Conservation (phyloP, 2,888 invertebrate species). For the Dryomyza anilis region DNA sequence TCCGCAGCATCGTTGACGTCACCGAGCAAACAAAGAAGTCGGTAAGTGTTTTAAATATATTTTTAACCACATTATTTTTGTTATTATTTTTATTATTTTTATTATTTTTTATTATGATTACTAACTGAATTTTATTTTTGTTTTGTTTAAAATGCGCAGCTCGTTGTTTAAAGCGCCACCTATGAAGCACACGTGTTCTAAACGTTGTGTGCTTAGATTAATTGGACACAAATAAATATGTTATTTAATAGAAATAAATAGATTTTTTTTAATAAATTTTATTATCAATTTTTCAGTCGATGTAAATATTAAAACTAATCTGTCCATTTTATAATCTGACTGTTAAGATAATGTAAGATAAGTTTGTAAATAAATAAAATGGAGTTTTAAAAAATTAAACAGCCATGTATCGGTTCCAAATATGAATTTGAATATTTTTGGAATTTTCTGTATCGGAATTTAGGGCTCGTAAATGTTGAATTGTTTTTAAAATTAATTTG, state of each 20-base stretch:
- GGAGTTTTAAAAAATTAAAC: no score
- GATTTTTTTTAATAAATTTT: background rate
- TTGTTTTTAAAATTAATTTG: no score
- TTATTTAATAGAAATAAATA: background rate
- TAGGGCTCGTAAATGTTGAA: no score
- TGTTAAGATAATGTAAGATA: no score
- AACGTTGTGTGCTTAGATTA: slow-evolving; percentile 15
- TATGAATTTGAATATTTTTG: no score
- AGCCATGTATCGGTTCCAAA: no score
- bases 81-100: background rate
- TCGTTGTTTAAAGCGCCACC: slow-evolving; percentile 9
- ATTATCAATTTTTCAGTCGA: background rate
- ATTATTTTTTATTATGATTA: background rate
- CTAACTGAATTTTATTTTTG: background rate
- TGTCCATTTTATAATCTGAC: no score
- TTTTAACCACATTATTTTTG: background rate
- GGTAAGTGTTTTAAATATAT: slow-evolving; percentile 24
- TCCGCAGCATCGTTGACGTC: slow-evolving; percentile 10
- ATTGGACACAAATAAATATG: slow-evolving; percentile 1
- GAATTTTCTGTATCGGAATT: no score
- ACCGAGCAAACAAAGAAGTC: slow-evolving; percentile 22
- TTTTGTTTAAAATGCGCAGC: background rate
- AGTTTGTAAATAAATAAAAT: no score
- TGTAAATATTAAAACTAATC: no score
- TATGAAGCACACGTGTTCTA: slow-evolving; percentile 7